Base-by-base conservation (phyloP, 2,888 invertebrate genomes). In the Adineta ricciae region DNA sequence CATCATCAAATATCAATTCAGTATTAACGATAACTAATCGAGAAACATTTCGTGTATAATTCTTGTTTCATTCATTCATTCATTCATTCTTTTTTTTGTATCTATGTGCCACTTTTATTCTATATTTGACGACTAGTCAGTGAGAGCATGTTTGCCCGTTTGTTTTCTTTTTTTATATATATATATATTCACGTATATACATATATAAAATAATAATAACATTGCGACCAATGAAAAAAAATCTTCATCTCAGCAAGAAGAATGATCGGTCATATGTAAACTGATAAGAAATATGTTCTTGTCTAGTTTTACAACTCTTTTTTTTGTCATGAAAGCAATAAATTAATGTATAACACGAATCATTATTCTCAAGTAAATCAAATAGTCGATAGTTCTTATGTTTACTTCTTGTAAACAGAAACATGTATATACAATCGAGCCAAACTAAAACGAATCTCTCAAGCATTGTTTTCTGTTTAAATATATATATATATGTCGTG, bases 131-230 rank as follows among this genome's bases (percentile, higher is more conserved):
- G 32, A 64, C 64, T 64, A 64, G 64, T 64, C 64, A 64, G 64
- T 64, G 64, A 64, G 64, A 64, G 64, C 64, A 64, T 64, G 64
- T 64, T 64, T 64, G 64, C 64, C 64, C 64, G 64, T 64, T 64
- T 64, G 64, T 64, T 64, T 64, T 64, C 64, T 64, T 64, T 64
- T 64, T 64, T 27, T 64, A n/a, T 64, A 14, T 32, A 32, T 32
- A 32, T 64, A 32, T 64, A 64, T 32, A 64, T 64, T 14, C 32
- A 64, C 14, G 14, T 32, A 64, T 64, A 64, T 32, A 64, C 27
- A 64, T 27, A 64, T 16, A 64, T 32, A 64, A 32, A 64, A 64
- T 64, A 64, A 64, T 64, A 64, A 64, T 32, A 64, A 64, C 64
- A 64, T 64, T 64, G 64, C 32, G 32, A 64, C 64, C 64, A 64